These are phyloP conservation scores for Camponotus vicinus DNA, from an alignment of 1,140 invertebrate species.

Conservation along the genomic window DNA sequence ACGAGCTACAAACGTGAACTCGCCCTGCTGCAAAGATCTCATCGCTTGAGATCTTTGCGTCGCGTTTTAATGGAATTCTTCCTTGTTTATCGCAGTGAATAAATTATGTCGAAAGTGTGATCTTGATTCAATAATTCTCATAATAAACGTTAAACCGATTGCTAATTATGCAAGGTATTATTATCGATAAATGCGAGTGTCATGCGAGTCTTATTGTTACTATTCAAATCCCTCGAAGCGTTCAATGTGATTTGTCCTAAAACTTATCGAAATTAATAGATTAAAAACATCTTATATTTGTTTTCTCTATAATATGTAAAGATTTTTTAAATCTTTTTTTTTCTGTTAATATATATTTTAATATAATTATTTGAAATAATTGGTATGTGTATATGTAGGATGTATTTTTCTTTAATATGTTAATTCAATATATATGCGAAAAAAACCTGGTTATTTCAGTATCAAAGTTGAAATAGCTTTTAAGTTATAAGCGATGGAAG, in stretches of 20 bases:
- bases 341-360: not conserved
- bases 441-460: not conserved
- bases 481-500: not conserved
- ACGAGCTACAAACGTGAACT: constrained; percentile 16
- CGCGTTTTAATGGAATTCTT: not conserved
- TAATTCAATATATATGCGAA: not conserved
- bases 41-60: not conserved
- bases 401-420: not conserved
- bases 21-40: not conserved
- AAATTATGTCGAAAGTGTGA: constrained; percentile 4
- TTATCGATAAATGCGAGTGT: not conserved
- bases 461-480: not conserved
- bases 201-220: not conserved
- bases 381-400: too few species aligned
- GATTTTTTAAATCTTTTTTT: not conserved
- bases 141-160: constrained; percentile 1
- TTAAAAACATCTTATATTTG: not conserved
- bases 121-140: not conserved
- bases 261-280: constrained; percentile 2
- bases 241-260: not conserved
- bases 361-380: constrained; percentile 16
- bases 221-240: not conserved
- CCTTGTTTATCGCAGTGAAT: not conserved
- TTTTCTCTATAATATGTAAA: not conserved
- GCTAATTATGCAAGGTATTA: not conserved